Evolutionary conservation across 1,140 invertebrate genomes (phyloP).

Genomic region (Tetramorium parvispinum): DNA sequence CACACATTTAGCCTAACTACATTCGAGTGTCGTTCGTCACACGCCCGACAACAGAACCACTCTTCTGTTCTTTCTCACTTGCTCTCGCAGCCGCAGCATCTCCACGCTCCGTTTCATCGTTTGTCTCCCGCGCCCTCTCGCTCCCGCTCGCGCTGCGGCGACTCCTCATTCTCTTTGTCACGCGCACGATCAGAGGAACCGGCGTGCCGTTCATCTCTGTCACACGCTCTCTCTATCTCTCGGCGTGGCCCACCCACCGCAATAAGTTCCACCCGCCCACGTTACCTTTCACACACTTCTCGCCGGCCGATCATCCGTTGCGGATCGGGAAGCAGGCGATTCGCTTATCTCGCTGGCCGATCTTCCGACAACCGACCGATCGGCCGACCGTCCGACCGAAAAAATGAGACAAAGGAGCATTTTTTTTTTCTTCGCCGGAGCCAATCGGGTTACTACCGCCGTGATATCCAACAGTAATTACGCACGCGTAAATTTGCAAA

Average conservation of each 20-base stretch:
- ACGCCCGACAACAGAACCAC: constrained; percentile 24
- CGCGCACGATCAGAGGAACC: neutral
- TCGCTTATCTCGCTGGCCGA: constrained; percentile 74
- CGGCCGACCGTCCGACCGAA: constrained; percentile 6
- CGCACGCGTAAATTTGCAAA: neutral
- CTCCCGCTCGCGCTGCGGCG: neutral
- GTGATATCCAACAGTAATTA: constrained; percentile 8
- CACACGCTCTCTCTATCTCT: constrained; percentile 63
- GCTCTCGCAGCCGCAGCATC: constrained; percentile 3
- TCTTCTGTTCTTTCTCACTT: constrained; percentile 2
- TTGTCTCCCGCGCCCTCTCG: neutral
- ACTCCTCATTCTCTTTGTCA: constrained; percentile 12
- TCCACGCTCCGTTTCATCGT: neutral
- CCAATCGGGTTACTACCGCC: constrained; percentile 61
- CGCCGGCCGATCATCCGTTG: constrained; percentile 80
- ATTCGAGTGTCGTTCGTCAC: constrained; percentile 40
- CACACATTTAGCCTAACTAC: constrained; percentile 3
- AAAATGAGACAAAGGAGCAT: neutral
- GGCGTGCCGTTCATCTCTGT: constrained; percentile 64
- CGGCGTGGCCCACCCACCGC: constrained; percentile 79
- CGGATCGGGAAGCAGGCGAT: constrained; percentile 80
- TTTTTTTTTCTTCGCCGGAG: neutral
- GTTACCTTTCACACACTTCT: constrained; percentile 79
- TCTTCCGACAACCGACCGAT: constrained; percentile 47
- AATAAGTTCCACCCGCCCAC: constrained; percentile 82